These are phyloP conservation scores for Coboldia fuscipes DNA, from an alignment of 1,140 invertebrate species.

Conservation along the genomic window DNA sequence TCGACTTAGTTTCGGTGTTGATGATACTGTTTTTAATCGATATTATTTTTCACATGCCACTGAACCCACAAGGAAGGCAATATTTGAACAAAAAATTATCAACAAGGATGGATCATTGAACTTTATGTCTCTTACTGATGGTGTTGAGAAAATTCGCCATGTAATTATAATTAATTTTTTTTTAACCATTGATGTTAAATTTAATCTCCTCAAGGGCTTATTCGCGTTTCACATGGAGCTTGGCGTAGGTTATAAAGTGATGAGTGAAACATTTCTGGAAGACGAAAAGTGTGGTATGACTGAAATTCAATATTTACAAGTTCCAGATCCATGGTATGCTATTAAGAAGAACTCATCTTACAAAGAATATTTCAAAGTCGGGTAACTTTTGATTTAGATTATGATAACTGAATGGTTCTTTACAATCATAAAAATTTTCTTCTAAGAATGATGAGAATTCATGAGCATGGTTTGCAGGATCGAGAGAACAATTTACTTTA, in stretches of 20 bases:
- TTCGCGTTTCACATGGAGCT: slow-evolving; percentile 42
- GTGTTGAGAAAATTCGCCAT: slow-evolving; percentile 28
- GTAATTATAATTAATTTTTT: slow-evolving; percentile 13
- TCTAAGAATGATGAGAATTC: slow-evolving; percentile 28
- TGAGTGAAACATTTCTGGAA: slow-evolving; percentile 37
- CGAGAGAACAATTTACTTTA: slow-evolving; percentile 30
- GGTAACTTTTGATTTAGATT: slow-evolving; percentile 19
- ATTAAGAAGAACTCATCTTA: slow-evolving; percentile 34
- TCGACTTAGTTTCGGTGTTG: slow-evolving; percentile 30
- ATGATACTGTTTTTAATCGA: slow-evolving; percentile 35
- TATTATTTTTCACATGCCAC: slow-evolving; percentile 35
- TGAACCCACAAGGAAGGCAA: slow-evolving; percentile 30
- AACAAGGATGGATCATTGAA: slow-evolving; percentile 24
- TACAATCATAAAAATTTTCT: background rate
- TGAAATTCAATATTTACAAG: slow-evolving; percentile 34
- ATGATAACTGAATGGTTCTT: background rate
- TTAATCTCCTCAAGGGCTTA: slow-evolving; percentile 15
- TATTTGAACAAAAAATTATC: slow-evolving; percentile 34
- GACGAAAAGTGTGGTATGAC: slow-evolving; percentile 40
- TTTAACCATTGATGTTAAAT: background rate
- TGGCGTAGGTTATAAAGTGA: slow-evolving; percentile 33
- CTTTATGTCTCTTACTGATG: slow-evolving; percentile 32
- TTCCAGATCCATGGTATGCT: slow-evolving; percentile 31
- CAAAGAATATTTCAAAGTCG: slow-evolving; percentile 34
- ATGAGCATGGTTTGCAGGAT: slow-evolving; percentile 33